phyloP scores from a whole-genome alignment of 2,797 vertebrate species.

The Clarias laeviceps region DNA sequence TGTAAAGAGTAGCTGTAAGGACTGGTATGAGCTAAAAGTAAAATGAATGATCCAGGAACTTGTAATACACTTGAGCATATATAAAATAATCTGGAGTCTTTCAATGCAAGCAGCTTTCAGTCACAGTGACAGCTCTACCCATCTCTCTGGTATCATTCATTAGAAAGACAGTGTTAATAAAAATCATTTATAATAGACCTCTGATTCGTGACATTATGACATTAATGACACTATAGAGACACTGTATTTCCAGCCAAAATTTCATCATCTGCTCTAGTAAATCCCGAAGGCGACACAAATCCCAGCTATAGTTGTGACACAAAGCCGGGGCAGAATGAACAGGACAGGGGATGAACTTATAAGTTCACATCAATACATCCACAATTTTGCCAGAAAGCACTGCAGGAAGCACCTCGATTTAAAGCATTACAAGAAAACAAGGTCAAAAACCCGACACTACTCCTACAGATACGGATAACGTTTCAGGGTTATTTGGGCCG shows the following conservation, averaged over 20 bases:
- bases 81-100: constrained; percentile 3
- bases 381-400: neutral
- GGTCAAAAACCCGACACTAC: neutral
- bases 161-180: constrained; percentile 7
- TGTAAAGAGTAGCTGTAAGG: neutral
- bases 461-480: neutral
- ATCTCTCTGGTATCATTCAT: neutral
- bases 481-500: neutral
- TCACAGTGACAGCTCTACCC: constrained; percentile 24
- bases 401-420: neutral
- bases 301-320: neutral
- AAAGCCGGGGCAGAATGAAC: neutral
- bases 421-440: neutral
- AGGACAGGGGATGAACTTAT: neutral
- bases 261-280: neutral
- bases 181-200: neutral
- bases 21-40: neutral
- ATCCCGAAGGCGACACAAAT: neutral
- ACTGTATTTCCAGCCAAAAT: neutral
- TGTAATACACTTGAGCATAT: neutral
- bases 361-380: neutral
- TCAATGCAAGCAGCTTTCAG: constrained; percentile 38
- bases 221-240: neutral
- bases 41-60: neutral
- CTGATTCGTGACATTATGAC: neutral